phyloP scores from a whole-genome alignment of 2,888 invertebrate genomes.

The Spisula solida region DNA sequence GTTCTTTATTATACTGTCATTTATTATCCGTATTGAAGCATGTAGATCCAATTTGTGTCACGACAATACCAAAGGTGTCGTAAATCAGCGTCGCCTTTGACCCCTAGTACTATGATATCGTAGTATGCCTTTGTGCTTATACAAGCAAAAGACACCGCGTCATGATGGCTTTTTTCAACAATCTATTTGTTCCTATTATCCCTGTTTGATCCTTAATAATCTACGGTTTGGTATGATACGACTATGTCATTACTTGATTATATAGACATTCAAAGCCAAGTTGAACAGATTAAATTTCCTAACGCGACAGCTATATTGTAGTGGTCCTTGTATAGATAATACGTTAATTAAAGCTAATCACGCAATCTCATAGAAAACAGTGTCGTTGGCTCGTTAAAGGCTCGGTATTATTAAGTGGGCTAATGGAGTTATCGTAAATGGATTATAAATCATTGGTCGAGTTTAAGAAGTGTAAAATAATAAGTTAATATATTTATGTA shows the following conservation, averaged over 20 bases:
- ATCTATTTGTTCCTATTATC: slow-evolving; percentile 51
- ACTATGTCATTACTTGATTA: slow-evolving; percentile 45
- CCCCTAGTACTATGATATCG: slow-evolving; percentile 38
- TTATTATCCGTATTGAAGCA: slow-evolving; percentile 12
- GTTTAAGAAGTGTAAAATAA: not conserved
- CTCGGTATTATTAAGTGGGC: not conserved
- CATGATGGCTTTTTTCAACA: slow-evolving; percentile 56
- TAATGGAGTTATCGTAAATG: not conserved
- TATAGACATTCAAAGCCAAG: slow-evolving; percentile 31
- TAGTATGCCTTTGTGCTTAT: slow-evolving; percentile 11
- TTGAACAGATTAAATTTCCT: slow-evolving; percentile 41
- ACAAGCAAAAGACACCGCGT: slow-evolving; percentile 40
- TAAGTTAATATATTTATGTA: not conserved
- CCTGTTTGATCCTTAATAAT: slow-evolving; percentile 46
- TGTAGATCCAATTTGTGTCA: slow-evolving; percentile 45
- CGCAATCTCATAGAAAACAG: slow-evolving; percentile 10
- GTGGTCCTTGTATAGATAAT: not conserved
- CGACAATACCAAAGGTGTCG: slow-evolving; percentile 50
- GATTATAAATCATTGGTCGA: not conserved
- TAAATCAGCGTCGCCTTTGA: slow-evolving; percentile 61
- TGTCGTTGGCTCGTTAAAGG: not conserved
- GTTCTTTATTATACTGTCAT: not conserved
- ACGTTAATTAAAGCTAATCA: slow-evolving; percentile 41
- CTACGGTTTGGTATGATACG: slow-evolving; percentile 29
- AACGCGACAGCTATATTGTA: not conserved